Conservation (phyloP, 2,888 invertebrate genomes). For the Beris chalybata region DNA sequence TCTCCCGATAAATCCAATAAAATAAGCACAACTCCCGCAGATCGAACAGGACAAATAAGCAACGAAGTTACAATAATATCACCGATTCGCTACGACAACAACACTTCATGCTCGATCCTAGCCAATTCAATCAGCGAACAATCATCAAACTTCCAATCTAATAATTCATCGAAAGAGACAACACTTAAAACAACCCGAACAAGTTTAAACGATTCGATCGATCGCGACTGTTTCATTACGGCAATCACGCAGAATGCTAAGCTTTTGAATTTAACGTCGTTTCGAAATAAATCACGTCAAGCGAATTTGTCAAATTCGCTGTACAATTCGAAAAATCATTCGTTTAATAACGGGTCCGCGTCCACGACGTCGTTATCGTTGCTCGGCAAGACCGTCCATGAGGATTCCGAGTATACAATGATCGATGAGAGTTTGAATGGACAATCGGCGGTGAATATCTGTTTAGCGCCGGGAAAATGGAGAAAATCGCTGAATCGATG, state of each 20-base stretch:
- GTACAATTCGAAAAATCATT: not conserved
- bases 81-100: too few relatives aligned
- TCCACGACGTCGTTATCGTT: not conserved
- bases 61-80: too few relatives aligned
- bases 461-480: constrained; percentile 70
- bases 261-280: not conserved
- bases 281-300: constrained; percentile 4
- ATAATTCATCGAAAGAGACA: too few relatives aligned
- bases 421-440: not conserved
- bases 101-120: too few relatives aligned
- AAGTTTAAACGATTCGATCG: constrained; percentile 26
- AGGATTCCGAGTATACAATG: not conserved
- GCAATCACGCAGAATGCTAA: constrained; percentile 20
- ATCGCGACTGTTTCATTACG: constrained; percentile 23
- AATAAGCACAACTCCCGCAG: too few relatives aligned
- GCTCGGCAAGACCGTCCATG: not conserved
- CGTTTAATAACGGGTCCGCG: too few relatives aligned
- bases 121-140: too few relatives aligned
- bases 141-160: too few relatives aligned
- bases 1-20: too few relatives aligned
- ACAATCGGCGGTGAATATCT: constrained; percentile 44
- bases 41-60: too few relatives aligned
- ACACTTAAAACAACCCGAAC: too few relatives aligned
- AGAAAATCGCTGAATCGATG: constrained; percentile 66
- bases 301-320: not conserved